Base-by-base conservation (phyloP, 2,797 vertebrate species). In the Ispidina lecontei region DNA sequence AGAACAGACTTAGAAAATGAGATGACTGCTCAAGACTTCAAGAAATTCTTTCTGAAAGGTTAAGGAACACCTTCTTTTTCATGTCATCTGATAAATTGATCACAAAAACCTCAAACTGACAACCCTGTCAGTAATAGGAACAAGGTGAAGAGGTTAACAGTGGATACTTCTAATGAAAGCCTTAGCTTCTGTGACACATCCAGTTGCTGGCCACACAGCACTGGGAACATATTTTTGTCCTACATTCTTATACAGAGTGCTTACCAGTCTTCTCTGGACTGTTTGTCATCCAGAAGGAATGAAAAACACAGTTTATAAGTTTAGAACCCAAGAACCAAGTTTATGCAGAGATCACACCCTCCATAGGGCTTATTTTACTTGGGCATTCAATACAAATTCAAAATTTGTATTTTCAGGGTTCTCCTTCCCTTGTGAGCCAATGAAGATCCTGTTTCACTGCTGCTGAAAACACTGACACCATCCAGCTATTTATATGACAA, bases 221-320 rank as follows among this genome's bases (percentile, higher is more conserved):
- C 83, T 69, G 47, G 51, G 37, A 84, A 29, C 51, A 19, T 69
- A 56, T 59, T 84, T 91, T 93, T 90, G 89, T 84, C 85, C 64
- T 88, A 14, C 51, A 37, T 89, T 71, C 70, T 56, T 75, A 47
- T 43, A 47, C 39, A 10, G 69, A 56, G 51, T 43, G 54, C 51
- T 71, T 64, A 78, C 35, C 29, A 35, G 44, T 60, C 55, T 87
- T 83, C 67, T 81, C 47, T 46, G 25, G 28, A 37, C 56, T 63
- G 41, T 33, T 68, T 64, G 21, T 63, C 72, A 76, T 79, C 43
- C 64, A 82, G 67, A 82, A 84, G 26, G 52, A 85, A 81, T 51
- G 16, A 91, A 86, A 93, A 68, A 39, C 43, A 76, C 12, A 13
- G 33, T 37, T 78, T 6, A 4, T 67, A 71, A 80, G 37, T 75